A percentile compares a stretch with the other conserved stretches of the same genome.
phyloP scores from a whole-genome alignment of 1,140 invertebrate species.

The Pachyrhynchus sulphureomaculatus region DNA sequence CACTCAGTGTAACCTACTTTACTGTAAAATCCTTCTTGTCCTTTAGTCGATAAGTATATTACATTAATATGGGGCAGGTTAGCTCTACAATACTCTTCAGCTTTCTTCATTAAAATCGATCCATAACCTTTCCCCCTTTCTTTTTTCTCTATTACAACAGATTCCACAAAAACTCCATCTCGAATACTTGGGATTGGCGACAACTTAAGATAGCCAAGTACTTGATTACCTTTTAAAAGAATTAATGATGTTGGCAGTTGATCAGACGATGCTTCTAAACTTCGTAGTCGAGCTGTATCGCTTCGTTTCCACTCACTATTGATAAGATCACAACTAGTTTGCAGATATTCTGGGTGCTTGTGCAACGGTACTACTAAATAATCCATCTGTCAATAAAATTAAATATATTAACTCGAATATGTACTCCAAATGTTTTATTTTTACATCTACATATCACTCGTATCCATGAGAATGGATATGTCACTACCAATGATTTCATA shows the following conservation, averaged over 20 bases:
- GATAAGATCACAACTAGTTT: conserved; percentile 69
- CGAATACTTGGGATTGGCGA: conserved; percentile 64
- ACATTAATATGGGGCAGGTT: conserved; percentile 58
- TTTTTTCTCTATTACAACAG: conserved; percentile 70
- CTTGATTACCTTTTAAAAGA: conserved; percentile 59
- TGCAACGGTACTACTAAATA: conserved; percentile 65
- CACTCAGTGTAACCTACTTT: conserved; percentile 73
- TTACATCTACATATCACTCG: too few species aligned
- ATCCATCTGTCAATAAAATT: conserved; percentile 27
- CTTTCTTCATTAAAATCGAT: conserved; percentile 65
- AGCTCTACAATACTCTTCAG: conserved; percentile 68
- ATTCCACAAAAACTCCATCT: conserved; percentile 72
- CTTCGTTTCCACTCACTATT: conserved; percentile 81
- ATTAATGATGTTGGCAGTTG: conserved; percentile 70
- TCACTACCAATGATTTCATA: not conserved
- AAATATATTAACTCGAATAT: not conserved
- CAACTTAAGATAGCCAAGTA: conserved; percentile 76
- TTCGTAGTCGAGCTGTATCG: conserved; percentile 70
- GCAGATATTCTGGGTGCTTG: conserved; percentile 65
- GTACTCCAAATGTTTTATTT: not conserved
- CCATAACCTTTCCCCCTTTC: conserved; percentile 73
- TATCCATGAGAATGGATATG: not conserved
- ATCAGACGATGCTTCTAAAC: conserved; percentile 68
- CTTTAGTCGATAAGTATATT: conserved; percentile 74
- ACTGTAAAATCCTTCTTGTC: conserved; percentile 73